Evolutionary conservation across 2,888 invertebrate species (phyloP).

Genomic region (Malachius bipustulatus): DNA sequence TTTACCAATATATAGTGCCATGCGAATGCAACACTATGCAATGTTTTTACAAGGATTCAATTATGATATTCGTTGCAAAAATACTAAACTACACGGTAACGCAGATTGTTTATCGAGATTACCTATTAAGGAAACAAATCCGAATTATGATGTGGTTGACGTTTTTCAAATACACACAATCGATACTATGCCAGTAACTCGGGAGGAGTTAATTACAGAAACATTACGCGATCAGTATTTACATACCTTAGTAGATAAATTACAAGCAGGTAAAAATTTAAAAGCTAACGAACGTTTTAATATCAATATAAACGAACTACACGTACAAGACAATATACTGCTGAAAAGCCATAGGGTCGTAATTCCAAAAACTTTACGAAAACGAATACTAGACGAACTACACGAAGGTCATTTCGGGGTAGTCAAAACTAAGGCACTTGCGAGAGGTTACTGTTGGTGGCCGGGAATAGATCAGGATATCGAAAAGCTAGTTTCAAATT

Average conservation of each 20-base stretch:
- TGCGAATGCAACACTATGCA: slow-evolving; percentile 9
- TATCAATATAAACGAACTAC: neutral
- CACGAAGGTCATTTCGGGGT: neutral
- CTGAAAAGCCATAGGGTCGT: neutral
- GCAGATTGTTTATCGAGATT: slow-evolving; percentile 2
- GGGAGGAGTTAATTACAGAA: neutral
- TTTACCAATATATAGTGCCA: slow-evolving; percentile 7
- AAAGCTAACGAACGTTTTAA: neutral
- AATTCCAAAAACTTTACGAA: neutral
- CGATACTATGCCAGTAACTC: neutral
- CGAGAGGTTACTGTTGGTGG: neutral
- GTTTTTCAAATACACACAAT: neutral
- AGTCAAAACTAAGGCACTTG: neutral
- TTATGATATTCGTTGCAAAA: slow-evolving; percentile 8
- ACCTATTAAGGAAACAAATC: neutral
- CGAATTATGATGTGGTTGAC: neutral
- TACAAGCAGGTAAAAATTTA: neutral
- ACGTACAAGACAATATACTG: neutral
- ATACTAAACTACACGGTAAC: slow-evolving; percentile 3
- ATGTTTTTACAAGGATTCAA: slow-evolving; percentile 4
- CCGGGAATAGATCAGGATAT: neutral
- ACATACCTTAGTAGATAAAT: neutral
- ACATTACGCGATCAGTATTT: neutral
- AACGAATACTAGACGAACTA: neutral
- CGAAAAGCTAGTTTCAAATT: neutral